Evolutionary conservation across 53 echinoderm and acorn worm genomes (phyloP).

Genomic region (Stichopus horrens): DNA sequence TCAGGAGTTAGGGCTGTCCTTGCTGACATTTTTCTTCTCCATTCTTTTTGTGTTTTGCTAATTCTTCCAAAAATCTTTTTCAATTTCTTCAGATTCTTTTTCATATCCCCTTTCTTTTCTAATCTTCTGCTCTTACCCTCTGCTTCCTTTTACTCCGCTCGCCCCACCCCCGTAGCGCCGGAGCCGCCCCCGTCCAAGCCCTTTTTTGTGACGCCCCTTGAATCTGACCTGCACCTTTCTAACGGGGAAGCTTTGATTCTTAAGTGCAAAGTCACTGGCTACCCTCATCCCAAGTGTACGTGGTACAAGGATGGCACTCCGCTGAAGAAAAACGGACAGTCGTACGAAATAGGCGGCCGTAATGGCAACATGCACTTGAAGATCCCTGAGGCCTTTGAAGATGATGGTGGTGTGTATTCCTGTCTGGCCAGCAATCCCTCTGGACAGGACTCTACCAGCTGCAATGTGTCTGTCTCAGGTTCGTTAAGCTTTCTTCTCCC

Average conservation of each 20-base stretch:
- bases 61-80: no score
- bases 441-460: constrained; percentile 53
- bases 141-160: not conserved
- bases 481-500: not conserved
- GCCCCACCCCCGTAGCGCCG: not conserved
- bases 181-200: constrained; percentile 35
- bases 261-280: constrained; percentile 70
- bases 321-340: constrained; percentile 48
- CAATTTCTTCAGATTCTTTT: no score
- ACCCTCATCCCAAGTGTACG: constrained; percentile 68
- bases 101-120: not conserved
- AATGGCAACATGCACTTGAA: not conserved
- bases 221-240: constrained; percentile 53
- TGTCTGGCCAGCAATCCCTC: constrained; percentile 58
- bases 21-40: no score
- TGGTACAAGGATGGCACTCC: constrained; percentile 81
- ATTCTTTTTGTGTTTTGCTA: no score
- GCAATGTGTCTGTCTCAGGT: constrained; percentile 66
- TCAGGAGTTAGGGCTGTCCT: no score
- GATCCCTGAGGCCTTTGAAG: constrained; percentile 10
- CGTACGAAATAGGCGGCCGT: constrained; percentile 54
- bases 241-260: constrained; percentile 67
- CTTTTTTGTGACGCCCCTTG: not conserved
- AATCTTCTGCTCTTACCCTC: not conserved
- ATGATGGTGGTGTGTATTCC: constrained; percentile 60